Percentiles rank a stretch among this genome's conserved stretches.
phyloP scores from a whole-genome alignment of 1,140 invertebrate genomes.

The Brachionus paranguensis region DNA sequence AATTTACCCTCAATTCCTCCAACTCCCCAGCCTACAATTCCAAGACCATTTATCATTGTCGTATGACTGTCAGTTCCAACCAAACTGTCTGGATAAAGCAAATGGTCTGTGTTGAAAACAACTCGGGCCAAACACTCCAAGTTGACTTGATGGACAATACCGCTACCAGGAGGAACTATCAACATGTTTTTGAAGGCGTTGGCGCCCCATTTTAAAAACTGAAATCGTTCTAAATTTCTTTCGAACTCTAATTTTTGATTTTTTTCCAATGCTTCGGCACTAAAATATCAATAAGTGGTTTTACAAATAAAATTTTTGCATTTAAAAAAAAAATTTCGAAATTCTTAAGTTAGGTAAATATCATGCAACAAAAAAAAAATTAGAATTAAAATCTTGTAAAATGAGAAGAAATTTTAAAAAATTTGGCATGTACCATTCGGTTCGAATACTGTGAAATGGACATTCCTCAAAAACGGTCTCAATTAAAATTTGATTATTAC shows the following conservation, averaged over 20 bases:
- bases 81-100: slow-evolving; percentile 86
- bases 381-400: neutral
- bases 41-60: slow-evolving; percentile 92
- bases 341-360: neutral
- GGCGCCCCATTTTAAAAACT: slow-evolving; percentile 94
- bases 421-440: slow-evolving; percentile 54
- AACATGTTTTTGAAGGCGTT: slow-evolving; percentile 90
- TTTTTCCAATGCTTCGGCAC: slow-evolving; percentile 76
- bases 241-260: slow-evolving; percentile 94
- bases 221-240: slow-evolving; percentile 89
- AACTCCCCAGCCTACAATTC: slow-evolving; percentile 65
- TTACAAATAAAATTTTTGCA: neutral
- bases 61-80: slow-evolving; percentile 99
- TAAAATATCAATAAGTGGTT: slow-evolving; percentile 55
- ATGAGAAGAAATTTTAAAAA: slow-evolving; percentile 35
- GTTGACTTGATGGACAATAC: slow-evolving; percentile 97
- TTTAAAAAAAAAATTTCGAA: neutral
- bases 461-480: slow-evolving; percentile 49
- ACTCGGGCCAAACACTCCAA: slow-evolving; percentile 88
- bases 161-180: slow-evolving; percentile 93
- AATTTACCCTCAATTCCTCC: slow-evolving; percentile 66
- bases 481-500: slow-evolving; percentile 42
- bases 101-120: slow-evolving; percentile 67
- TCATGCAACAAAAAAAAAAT: neutral
- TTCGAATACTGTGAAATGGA: slow-evolving; percentile 56